Evolutionary conservation across 2,797 vertebrate species (phyloP).

Genomic region (Somateria mollissima): DNA sequence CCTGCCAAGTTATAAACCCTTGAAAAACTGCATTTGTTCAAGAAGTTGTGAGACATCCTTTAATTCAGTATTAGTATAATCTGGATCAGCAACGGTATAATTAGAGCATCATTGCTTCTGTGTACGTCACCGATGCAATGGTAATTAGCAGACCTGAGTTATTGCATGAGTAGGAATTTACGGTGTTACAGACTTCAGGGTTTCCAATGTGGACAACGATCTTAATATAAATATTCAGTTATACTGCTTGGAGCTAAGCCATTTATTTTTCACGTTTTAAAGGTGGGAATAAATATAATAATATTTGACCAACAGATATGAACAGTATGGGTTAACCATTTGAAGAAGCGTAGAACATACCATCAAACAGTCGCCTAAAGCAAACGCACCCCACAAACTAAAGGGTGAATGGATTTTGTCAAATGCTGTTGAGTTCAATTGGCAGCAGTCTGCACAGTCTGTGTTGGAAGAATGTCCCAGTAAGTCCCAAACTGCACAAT

Average conservation of each 20-base stretch:
- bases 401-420: conserved; percentile 49
- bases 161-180: background rate
- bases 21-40: conserved; percentile 30
- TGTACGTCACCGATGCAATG: background rate
- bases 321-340: conserved; percentile 15
- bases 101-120: conserved; percentile 6
- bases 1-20: conserved; percentile 59
- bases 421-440: conserved; percentile 15
- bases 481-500: conserved; percentile 61
- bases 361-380: conserved; percentile 33
- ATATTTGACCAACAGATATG: background rate
- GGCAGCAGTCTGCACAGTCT: conserved; percentile 62
- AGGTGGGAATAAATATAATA: background rate
- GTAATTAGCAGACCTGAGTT: background rate
- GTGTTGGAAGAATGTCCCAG: conserved; percentile 27
- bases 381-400: background rate
- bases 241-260: conserved; percentile 40
- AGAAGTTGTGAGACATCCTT: conserved; percentile 30
- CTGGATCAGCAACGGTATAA: background rate
- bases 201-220: background rate
- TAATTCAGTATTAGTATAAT: background rate
- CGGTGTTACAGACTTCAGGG: background rate
- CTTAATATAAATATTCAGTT: conserved; percentile 15
- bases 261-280: background rate
- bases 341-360: conserved; percentile 9